These are phyloP conservation scores for Clarias batrachus DNA, from an alignment of 2,113 vertebrate genomes.

Conservation along the genomic window DNA sequence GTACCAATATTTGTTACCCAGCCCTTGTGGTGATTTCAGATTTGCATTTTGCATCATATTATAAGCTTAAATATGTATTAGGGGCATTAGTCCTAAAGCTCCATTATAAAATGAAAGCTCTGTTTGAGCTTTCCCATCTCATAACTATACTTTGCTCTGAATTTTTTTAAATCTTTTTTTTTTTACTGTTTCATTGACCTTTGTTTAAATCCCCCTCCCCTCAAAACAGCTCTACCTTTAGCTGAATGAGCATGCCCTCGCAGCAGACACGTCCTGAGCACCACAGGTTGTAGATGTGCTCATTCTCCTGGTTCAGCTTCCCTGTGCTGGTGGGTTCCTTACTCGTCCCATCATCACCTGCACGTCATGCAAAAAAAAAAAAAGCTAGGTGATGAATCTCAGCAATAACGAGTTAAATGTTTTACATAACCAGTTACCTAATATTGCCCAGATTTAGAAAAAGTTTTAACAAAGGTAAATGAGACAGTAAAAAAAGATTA, in stretches of 20 bases:
- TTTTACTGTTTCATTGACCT: not conserved
- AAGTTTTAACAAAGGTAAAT: not conserved
- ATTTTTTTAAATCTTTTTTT: not conserved
- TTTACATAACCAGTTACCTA: not conserved
- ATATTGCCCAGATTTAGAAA: not conserved
- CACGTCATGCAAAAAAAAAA: not conserved
- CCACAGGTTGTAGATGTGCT: slow-evolving; percentile 98
- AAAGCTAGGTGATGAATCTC: not conserved
- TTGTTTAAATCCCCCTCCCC: too few species aligned
- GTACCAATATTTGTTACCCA: not conserved
- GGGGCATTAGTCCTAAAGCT: not conserved
- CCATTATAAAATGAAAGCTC: not conserved
- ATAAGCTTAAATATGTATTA: not conserved
- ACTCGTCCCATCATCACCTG: slow-evolving; percentile 94
- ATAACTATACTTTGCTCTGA: too few species aligned
- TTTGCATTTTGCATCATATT: not conserved
- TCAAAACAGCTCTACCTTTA: slow-evolving; percentile 64
- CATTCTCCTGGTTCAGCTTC: slow-evolving; percentile 95
- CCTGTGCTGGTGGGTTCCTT: slow-evolving; percentile 95
- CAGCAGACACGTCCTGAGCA: slow-evolving; percentile 97
- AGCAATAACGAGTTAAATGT: not conserved
- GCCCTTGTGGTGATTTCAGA: not conserved
- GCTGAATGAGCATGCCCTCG: slow-evolving; percentile 97
- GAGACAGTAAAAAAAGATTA: not conserved
- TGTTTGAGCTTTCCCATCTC: too few species aligned